Conservation (phyloP, 2,113 vertebrate species). For the Callaeas wilsoni region DNA sequence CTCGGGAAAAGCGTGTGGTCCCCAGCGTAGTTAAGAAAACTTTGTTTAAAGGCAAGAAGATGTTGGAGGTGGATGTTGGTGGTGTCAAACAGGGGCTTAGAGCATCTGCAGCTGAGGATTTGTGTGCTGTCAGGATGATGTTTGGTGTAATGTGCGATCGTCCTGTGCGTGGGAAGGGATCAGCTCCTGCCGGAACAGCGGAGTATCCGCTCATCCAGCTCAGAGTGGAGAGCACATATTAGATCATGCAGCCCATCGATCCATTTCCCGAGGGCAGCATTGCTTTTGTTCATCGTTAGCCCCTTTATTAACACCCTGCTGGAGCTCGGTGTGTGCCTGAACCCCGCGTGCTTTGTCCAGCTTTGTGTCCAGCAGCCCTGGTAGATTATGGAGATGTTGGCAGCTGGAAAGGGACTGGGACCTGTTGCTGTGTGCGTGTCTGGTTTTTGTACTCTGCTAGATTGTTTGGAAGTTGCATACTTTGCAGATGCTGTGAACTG, state of each 20-base stretch:
- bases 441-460: background rate
- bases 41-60: background rate
- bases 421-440: background rate
- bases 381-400: background rate
- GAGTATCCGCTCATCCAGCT: background rate
- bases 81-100: background rate
- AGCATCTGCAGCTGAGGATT: background rate
- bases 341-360: background rate
- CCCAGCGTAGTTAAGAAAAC: rapidly evolving
- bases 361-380: background rate
- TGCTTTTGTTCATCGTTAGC: conserved; percentile 14
- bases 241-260: background rate
- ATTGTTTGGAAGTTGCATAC: background rate
- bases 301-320: conserved; percentile 14
- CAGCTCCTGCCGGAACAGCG: background rate
- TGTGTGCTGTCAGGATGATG: background rate
- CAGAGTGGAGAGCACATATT: background rate
- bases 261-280: background rate
- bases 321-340: background rate
- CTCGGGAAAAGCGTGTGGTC: background rate
- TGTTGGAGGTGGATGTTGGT: background rate
- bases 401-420: background rate
- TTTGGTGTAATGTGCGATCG: background rate
- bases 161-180: background rate
- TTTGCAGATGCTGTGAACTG: background rate